These are phyloP conservation scores for Planococcus citri DNA, from an alignment of 1,140 invertebrate genomes.

Conservation along the genomic window DNA sequence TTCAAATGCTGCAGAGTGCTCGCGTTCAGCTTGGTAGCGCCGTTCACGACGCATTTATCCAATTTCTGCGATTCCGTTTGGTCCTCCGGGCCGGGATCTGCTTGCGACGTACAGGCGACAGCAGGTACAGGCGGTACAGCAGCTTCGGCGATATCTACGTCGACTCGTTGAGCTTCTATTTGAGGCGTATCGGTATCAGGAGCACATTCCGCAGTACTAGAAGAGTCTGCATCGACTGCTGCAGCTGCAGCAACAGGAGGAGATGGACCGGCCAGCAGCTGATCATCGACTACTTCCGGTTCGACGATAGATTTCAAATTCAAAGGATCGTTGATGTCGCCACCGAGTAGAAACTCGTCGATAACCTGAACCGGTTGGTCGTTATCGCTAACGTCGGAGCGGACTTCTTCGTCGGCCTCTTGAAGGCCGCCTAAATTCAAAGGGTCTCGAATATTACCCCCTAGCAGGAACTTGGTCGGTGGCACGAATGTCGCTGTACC, in stretches of 20 bases:
- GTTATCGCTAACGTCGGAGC: neutral
- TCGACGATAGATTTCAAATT: constrained; percentile 53
- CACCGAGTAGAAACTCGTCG: constrained; percentile 85
- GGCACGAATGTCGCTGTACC: constrained; percentile 33
- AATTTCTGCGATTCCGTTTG: no score
- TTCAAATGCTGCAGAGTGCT: neutral
- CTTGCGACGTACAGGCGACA: no score
- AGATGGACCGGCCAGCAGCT: no score
- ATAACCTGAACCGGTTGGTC: constrained; percentile 36
- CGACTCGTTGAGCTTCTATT: no score
- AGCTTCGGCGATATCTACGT: no score
- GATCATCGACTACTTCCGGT: neutral
- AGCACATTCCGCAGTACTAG: neutral
- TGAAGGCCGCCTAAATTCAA: constrained; percentile 85
- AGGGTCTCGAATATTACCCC: constrained; percentile 89
- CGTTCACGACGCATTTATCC: neutral
- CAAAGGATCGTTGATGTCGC: constrained; percentile 86
- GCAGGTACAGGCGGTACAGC: no score
- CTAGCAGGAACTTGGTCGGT: constrained; percentile 85
- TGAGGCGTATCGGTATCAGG: no score
- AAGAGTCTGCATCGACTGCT: neutral
- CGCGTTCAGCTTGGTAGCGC: neutral
- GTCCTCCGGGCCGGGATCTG: no score
- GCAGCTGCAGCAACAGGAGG: neutral
- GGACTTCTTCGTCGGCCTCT: constrained; percentile 49